phyloP scores from a whole-genome alignment of 2,888 invertebrate species.

The Pedicia rivosa region DNA sequence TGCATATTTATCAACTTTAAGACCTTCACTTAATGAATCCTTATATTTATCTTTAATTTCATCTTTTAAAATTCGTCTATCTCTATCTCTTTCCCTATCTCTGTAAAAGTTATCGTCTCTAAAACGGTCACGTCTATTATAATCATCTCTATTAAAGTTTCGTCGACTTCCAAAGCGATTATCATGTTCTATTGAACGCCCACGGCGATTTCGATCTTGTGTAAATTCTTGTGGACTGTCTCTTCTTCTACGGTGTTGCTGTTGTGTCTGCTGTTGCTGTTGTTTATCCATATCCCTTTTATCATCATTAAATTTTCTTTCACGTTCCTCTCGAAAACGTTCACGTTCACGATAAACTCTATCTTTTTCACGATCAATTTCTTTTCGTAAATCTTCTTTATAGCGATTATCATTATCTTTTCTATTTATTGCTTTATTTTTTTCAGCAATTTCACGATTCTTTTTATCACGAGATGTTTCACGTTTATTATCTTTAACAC shows the following conservation, averaged over 20 bases:
- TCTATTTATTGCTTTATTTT: constrained; percentile 21
- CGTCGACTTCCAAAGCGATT: constrained; percentile 22
- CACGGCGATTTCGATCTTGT: constrained; percentile 17
- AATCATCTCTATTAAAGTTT: constrained; percentile 19
- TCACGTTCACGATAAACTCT: constrained; percentile 28
- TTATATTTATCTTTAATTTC: constrained; percentile 40
- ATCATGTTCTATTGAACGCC: constrained; percentile 15
- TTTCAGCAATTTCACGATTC: constrained; percentile 6
- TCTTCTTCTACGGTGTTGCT: too few relatives aligned
- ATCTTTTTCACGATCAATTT: constrained; percentile 32
- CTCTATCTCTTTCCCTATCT: constrained; percentile 24
- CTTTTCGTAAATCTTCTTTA: constrained; percentile 30
- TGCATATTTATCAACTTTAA: constrained; percentile 49
- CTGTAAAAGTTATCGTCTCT: constrained; percentile 22
- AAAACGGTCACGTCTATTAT: constrained; percentile 26
- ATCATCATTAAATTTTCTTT: constrained; percentile 8
- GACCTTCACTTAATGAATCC: constrained; percentile 65
- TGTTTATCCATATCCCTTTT: constrained; percentile 17
- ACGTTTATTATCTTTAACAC: constrained; percentile 10
- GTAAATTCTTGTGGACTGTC: constrained; percentile 20
- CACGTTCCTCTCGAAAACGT: constrained; percentile 19
- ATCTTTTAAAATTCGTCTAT: constrained; percentile 24
- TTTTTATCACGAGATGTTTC: constrained; percentile 16
- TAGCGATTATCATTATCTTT: constrained; percentile 29
- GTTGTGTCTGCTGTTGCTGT: too few relatives aligned